Evolutionary conservation across 2,888 invertebrate genomes (phyloP).

Genomic region (Ethmia dodecea): DNA sequence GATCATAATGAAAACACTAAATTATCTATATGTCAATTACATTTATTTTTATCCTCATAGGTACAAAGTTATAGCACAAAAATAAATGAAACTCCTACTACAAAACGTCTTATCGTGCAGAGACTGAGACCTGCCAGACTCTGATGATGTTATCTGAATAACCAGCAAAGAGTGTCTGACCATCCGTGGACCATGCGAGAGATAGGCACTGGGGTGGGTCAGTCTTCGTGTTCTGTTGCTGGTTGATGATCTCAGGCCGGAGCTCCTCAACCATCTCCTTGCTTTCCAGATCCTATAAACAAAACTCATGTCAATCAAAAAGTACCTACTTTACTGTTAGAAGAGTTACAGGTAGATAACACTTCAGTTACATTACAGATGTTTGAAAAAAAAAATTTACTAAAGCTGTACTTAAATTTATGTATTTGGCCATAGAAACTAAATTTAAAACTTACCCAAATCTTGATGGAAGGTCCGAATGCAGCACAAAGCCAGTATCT

Average conservation of each 20-base stretch:
- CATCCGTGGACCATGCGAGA: conserved; percentile 99
- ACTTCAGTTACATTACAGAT: neutral
- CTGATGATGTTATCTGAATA: conserved; percentile 99
- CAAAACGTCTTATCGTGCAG: conserved; percentile 80
- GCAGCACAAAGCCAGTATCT: conserved; percentile 99
- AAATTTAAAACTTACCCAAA: conserved; percentile 89
- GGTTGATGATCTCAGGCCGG: conserved; percentile 93
- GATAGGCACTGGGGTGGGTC: conserved; percentile 98
- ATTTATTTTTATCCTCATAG: conserved; percentile 69
- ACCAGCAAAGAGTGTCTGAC: conserved; percentile 98
- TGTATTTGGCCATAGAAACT: neutral
- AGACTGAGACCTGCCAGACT: conserved; percentile 98
- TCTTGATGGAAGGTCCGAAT: conserved; percentile 98
- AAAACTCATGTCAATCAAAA: too few species aligned
- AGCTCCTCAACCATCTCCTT: conserved; percentile 99
- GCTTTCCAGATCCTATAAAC: conserved; percentile 93
- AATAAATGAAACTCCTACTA: conserved; percentile 67
- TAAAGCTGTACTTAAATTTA: neutral
- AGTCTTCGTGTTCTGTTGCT: conserved; percentile 85
- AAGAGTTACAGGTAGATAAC: too few species aligned
- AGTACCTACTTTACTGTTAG: too few species aligned
- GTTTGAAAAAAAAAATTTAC: neutral
- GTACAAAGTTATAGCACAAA: conserved; percentile 47
- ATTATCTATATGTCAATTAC: conserved; percentile 48
- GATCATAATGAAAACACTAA: conserved; percentile 63